Percentiles rank a stretch among this genome's conserved stretches.
phyloP scores from a whole-genome alignment of 2,113 vertebrate genomes.

The Ciconia stormi region DNA sequence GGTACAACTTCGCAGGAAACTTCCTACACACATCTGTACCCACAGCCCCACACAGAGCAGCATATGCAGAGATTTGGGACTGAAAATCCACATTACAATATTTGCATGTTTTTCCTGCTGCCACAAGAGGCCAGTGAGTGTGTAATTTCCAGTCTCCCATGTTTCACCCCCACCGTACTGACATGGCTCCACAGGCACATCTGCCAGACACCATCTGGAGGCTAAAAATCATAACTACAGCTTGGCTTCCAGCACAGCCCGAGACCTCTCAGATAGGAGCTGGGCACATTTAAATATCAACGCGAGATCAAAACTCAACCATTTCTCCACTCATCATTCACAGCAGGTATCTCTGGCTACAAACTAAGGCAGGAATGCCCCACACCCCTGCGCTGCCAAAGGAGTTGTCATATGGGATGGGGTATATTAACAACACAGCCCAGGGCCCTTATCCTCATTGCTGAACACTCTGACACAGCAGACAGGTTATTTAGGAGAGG shows the following conservation, averaged over 20 bases:
- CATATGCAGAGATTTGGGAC: background rate
- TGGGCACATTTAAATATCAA: background rate
- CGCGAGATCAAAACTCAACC: background rate
- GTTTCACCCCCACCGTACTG: background rate
- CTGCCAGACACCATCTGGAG: slow-evolving; percentile 9
- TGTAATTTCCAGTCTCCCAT: background rate
- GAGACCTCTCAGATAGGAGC: background rate
- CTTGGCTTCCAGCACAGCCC: background rate
- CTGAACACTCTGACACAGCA: background rate
- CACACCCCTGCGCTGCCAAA: background rate
- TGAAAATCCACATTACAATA: background rate
- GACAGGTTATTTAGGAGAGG: background rate
- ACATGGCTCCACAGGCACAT: background rate
- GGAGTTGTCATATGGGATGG: background rate
- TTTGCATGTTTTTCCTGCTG: background rate
- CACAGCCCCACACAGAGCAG: background rate
- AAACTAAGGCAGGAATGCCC: background rate
- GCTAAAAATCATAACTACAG: background rate
- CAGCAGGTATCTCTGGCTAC: background rate
- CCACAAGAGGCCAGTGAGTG: slow-evolving; percentile 13
- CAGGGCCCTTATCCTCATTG: background rate
- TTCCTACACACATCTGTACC: background rate
- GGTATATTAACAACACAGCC: background rate
- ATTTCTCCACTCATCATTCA: background rate
- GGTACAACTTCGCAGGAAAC: background rate